Evolutionary conservation across 1,140 invertebrate species (phyloP).

Genomic region (Latrodectus geometricus): DNA sequence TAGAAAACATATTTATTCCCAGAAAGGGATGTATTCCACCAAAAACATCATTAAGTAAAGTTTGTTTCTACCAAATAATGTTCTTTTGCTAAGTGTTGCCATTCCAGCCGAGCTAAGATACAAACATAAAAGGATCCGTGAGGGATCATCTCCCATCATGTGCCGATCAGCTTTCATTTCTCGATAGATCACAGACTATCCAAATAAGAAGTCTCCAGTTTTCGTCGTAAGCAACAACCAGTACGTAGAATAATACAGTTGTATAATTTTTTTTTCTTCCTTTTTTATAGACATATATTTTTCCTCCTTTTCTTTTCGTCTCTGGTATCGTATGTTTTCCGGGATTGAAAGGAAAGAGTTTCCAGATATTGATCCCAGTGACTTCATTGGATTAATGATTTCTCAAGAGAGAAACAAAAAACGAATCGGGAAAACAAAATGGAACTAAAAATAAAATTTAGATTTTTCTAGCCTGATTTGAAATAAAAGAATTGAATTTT

Average conservation of each 20-base stretch:
- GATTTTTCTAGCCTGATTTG: conserved; percentile 18
- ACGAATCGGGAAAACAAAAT: conserved; percentile 13
- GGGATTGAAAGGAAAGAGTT: conserved; percentile 34
- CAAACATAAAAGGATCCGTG: too few species aligned
- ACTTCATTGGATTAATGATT: conserved; percentile 55
- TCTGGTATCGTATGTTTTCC: conserved; percentile 20
- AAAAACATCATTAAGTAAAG: too few species aligned
- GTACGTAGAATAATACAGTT: conserved; percentile 8
- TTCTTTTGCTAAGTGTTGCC: too few species aligned
- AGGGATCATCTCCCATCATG: conserved; percentile 20
- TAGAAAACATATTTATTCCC: too few species aligned
- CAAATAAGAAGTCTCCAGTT: conserved; percentile 47
- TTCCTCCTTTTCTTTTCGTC: too few species aligned
- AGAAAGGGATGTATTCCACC: too few species aligned
- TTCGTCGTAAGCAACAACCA: conserved; percentile 31
- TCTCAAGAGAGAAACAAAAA: conserved; percentile 9
- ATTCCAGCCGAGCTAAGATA: too few species aligned
- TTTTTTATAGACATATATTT: neutral
- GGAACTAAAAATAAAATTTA: conserved; percentile 50
- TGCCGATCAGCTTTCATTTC: conserved; percentile 32
- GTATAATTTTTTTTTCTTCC: neutral
- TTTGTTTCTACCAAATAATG: too few species aligned
- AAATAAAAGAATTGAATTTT: neutral
- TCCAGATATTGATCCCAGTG: conserved; percentile 42
- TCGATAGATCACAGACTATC: conserved; percentile 30